Percentiles rank a stretch among this genome's conserved stretches.
phyloP scores from a whole-genome alignment of 37 sponge, comb jelly and placozoan species.

The Eunapius fragilis region DNA sequence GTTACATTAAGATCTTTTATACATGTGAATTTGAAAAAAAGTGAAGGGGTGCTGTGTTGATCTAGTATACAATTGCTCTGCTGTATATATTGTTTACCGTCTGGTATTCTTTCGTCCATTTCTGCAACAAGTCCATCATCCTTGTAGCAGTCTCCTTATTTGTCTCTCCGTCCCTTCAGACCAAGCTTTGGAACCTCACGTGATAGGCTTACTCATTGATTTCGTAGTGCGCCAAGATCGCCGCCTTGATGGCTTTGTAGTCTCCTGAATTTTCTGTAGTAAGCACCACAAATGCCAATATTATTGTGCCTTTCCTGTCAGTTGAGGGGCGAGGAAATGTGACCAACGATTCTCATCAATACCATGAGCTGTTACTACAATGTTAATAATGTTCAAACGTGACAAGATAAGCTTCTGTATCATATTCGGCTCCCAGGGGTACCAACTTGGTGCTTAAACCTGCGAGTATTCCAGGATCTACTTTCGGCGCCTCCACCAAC shows the following conservation, averaged over 20 bases:
- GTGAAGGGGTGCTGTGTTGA: not conserved
- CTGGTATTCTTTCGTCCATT: conserved; percentile 2
- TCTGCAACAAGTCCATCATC: not conserved
- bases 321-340: not conserved
- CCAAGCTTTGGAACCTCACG: conserved; percentile 20
- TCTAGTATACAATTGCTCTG: no score
- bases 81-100: conserved; percentile 1
- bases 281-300: conserved; percentile 15
- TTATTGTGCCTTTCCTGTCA: conserved; percentile 20
- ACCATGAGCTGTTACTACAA: no score
- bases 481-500: no score
- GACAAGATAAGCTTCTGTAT: no score
- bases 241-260: conserved; percentile 28
- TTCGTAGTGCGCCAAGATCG: conserved; percentile 43
- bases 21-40: no score
- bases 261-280: not conserved
- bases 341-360: no score
- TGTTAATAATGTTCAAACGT: no score
- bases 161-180: conserved; percentile 10
- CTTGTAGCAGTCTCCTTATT: conserved; percentile 21
- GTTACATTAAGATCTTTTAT: no score
- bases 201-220: no score
- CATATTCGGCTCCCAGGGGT: no score
- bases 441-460: no score
- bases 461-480: no score